Base-by-base conservation (phyloP, 2,888 invertebrate genomes). In the Beris morrisii region DNA sequence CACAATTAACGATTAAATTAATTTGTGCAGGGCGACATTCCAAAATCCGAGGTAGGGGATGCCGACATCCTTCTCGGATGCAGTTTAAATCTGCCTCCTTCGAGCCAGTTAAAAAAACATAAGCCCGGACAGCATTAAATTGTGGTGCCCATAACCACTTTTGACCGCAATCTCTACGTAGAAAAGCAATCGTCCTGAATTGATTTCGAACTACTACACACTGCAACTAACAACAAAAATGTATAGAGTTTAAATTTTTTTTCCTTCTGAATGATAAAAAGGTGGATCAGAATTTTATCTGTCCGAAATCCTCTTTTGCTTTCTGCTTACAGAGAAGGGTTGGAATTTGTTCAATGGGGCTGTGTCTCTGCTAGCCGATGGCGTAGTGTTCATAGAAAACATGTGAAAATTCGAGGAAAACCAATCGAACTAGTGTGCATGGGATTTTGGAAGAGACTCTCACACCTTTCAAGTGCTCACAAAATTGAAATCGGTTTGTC, bases 1-100 rank as follows among this genome's bases (percentile, higher is more conserved):
- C 69, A 69, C 64, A 69, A 67, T 64, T 69, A 69, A 69, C 67
- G 64, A 64, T 64, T 53, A 66, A 67, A 69, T 69, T 67, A 67
- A 69, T 69, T 69, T 65, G 61, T 30, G 22, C 9, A 43, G 46
- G 52, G 15, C 52, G 61, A 61, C 30, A 52, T 32, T 50, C 50
- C 22, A 50, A 61, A 38, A 63, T 30, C 11, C 45, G 31, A 54
- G 55, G n/a, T 43, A n/a, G 50, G 13, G 44, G 38, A 31, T n/a
- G 38, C 5, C 38, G n/a, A 38, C 12, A 22, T 22, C 22, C 22
- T 3, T 22, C 22, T 22, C 22, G 22, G 22, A 22, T 22, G 22
- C 22, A 22, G 22, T 22, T 22, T 22, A 22, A 22, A 22, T 22
- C 22, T 22, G 22, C 22, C 22, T 22, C 22, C 22, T 22, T 22